phyloP scores from a whole-genome alignment of 1,140 invertebrate species.

The Pogonus chalceus region DNA sequence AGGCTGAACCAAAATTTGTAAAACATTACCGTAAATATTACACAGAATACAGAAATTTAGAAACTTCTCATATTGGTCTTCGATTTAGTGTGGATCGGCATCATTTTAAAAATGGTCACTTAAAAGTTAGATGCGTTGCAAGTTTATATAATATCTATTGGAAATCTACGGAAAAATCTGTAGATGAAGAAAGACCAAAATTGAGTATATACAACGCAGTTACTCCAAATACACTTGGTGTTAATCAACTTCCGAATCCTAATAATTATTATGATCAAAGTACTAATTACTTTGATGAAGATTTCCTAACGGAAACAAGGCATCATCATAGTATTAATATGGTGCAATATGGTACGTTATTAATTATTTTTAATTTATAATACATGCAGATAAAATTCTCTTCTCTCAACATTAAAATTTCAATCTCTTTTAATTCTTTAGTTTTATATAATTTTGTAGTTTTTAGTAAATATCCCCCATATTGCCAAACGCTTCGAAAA shows the following conservation, averaged over 20 bases:
- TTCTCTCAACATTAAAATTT: too few species aligned
- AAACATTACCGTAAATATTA: neutral
- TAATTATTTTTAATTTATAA: too few species aligned
- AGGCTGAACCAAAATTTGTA: neutral
- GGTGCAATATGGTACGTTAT: too few species aligned
- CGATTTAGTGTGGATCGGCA: conserved; percentile 26
- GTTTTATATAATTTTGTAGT: too few species aligned
- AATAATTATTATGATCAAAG: neutral
- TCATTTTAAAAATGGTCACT: conserved; percentile 38
- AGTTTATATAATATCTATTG: conserved; percentile 46
- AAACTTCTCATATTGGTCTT: conserved; percentile 20
- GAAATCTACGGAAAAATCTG: conserved; percentile 46
- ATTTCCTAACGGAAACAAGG: neutral
- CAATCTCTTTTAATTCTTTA: too few species aligned
- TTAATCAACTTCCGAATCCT: neutral
- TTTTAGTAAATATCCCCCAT: too few species aligned
- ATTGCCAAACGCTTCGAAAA: too few species aligned
- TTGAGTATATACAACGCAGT: neutral
- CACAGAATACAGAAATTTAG: neutral
- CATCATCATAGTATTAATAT: too few species aligned
- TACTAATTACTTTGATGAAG: neutral
- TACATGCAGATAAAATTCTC: too few species aligned
- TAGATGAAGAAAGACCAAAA: conserved; percentile 36
- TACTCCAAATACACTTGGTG: neutral
- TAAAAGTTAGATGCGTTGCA: conserved; percentile 47